Base-by-base conservation (phyloP, 2,113 vertebrate genomes). In the Rana temporaria region DNA sequence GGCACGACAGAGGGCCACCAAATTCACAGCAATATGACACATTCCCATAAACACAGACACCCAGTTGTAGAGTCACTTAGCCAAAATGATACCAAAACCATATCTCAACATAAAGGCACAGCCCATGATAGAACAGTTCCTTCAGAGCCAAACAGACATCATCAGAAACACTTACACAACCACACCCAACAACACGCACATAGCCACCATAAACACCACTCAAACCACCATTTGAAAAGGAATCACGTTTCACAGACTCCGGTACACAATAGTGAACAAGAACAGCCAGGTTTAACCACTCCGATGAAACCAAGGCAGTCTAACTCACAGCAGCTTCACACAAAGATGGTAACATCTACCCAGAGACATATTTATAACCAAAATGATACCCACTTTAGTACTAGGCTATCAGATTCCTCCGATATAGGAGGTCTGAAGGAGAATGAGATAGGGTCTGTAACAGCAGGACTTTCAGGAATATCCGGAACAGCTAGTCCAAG, bases 11-110 rank as follows among this genome's bases (percentile, higher is more conserved):
- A 53, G 38, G 48, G 34, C 8, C 15, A 52, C 20, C 64, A 67
- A 32, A 38, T 17, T 32, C 52, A 74, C 32, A 53, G 11, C 24
- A 73, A 73, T 53, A 16, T 30, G 48, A 55, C 63, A 59, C 64
- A 68, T 34, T 42, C 20, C 32, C 77, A 66, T 42, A 68, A 15
- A 69, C 77, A 68, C 59, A 57, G 26, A 57, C 77, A 79, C 52
- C 22, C 6, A 11, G 14, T 0, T 4, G 15, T 34, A 67, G n/a
- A 38, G 26, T 18, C 8, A 42, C 66, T 24, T 14, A 62, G 14
- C 16, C 34, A 71, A 22, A 7, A 70, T 19, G 52, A 26, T 4
- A 15, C 26, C 57, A 65, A 53, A 60, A 65, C 79, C 17, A 22
- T 67, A 20, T 20, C 53, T 22, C 30, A 79, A 7, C 77, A 79